Evolutionary conservation across 2,888 invertebrate genomes (phyloP).

Genomic region (Cheilosia vernalis): DNA sequence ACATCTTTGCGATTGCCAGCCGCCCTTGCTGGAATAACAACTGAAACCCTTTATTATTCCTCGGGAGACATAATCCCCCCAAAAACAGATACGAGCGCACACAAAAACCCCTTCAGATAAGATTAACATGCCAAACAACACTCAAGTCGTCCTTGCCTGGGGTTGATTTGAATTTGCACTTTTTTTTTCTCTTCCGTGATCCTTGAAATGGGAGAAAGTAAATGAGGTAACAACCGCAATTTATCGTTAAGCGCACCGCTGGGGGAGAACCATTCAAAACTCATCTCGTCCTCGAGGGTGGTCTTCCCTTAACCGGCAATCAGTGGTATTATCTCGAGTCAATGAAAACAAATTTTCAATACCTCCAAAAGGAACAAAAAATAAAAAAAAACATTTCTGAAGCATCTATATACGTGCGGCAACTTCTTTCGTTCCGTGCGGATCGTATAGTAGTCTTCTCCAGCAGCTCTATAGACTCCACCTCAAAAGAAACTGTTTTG

Average conservation of each 20-base stretch:
- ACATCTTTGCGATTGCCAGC: conserved; percentile 57
- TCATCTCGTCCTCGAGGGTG: conserved; percentile 51
- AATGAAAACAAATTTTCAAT: conserved; percentile 55
- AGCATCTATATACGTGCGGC: conserved; percentile 49
- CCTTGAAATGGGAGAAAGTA: conserved; percentile 30
- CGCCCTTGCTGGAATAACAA: conserved; percentile 5
- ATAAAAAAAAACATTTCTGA: conserved; percentile 50
- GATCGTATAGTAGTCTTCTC: conserved; percentile 28
- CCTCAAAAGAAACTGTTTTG: conserved; percentile 69
- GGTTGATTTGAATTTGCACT: conserved; percentile 45
- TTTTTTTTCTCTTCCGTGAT: conserved; percentile 8
- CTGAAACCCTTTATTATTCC: conserved; percentile 28
- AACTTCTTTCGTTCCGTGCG: conserved; percentile 41
- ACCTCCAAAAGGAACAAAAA: conserved; percentile 4
- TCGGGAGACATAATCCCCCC: conserved; percentile 42
- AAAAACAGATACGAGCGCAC: conserved; percentile 23
- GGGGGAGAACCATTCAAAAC: conserved; percentile 25
- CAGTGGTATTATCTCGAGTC: conserved; percentile 61
- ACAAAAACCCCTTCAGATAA: conserved; percentile 52
- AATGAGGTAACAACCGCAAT: conserved; percentile 32
- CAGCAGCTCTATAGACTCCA: conserved; percentile 27
- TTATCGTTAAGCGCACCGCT: conserved; percentile 32
- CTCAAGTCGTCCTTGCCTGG: conserved; percentile 48
- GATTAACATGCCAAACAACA: conserved; percentile 59
- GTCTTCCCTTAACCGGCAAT: conserved; percentile 63